phyloP scores from a whole-genome alignment of 2,797 vertebrate species.

The Myripristis murdjan region DNA sequence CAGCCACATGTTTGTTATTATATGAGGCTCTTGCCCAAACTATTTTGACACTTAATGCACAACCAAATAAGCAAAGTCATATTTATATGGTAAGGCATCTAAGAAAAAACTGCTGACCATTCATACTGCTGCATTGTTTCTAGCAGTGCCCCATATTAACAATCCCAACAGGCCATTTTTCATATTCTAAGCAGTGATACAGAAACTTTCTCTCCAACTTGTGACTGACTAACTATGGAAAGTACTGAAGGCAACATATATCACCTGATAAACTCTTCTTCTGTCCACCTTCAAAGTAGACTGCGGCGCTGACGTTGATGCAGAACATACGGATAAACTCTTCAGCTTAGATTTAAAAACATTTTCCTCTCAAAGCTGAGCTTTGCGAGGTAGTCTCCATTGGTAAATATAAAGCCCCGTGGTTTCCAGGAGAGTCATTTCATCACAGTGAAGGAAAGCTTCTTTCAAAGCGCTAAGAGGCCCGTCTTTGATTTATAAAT shows the following conservation, averaged over 20 bases:
- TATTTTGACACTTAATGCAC: not conserved
- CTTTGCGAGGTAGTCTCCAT: conserved; percentile 25
- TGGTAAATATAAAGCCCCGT: conserved; percentile 40
- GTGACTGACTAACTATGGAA: not conserved
- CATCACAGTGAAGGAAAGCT: conserved; percentile 57
- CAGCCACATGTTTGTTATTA: no score
- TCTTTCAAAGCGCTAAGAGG: conserved; percentile 68
- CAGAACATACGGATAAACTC: conserved; percentile 25
- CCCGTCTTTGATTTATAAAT: conserved; percentile 66
- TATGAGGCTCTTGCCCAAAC: not conserved
- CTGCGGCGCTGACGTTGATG: conserved; percentile 40
- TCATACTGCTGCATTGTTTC: not conserved
- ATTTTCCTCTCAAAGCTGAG: conserved; percentile 37
- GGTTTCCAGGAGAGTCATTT: conserved; percentile 63
- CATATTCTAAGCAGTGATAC: conserved; percentile 34
- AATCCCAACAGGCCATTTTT: conserved; percentile 39
- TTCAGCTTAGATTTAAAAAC: conserved; percentile 31
- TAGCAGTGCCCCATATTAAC: not conserved
- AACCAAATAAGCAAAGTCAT: not conserved
- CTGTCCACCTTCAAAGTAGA: conserved; percentile 35
- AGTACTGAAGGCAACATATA: conserved; percentile 17
- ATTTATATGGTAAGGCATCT: not conserved
- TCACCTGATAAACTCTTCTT: conserved; percentile 14
- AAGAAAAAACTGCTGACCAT: conserved; percentile 3
- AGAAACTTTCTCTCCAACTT: conserved; percentile 16